Conservation (phyloP, 2,888 invertebrate genomes). For the Parnassius apollo region DNA sequence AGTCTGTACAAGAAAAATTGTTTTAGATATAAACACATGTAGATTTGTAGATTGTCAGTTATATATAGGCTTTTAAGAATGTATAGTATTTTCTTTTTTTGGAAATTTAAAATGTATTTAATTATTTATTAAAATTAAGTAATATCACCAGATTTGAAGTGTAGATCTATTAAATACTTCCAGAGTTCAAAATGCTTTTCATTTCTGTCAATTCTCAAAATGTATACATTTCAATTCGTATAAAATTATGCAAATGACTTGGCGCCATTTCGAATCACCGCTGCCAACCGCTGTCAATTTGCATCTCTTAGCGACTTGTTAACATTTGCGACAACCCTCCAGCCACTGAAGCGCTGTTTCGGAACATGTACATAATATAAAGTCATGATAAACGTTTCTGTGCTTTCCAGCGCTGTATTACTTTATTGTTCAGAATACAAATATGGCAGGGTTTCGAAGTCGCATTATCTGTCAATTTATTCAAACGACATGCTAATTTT, state of each 20-base stretch:
- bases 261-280: conserved; percentile 73
- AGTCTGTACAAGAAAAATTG: conserved; percentile 4
- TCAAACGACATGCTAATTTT: conserved; percentile 75
- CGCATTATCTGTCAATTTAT: conserved; percentile 70
- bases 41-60: conserved; percentile 6
- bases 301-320: conserved; percentile 72
- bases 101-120: conserved; percentile 10
- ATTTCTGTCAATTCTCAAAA: conserved; percentile 54
- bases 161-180: conserved; percentile 23
- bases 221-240: conserved; percentile 57
- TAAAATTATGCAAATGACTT: conserved; percentile 71
- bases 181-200: conserved; percentile 43
- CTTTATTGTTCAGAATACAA: conserved; percentile 32
- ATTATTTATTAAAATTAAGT: conserved; percentile 20
- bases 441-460: conserved; percentile 55
- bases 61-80: conserved; percentile 1
- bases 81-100: conserved; percentile 13
- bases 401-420: conserved; percentile 24
- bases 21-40: conserved; percentile 5
- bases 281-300: conserved; percentile 74
- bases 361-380: conserved; percentile 3
- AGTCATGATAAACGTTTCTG: conserved; percentile 6
- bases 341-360: conserved; percentile 49
- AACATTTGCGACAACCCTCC: conserved; percentile 45
- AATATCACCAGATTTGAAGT: conserved; percentile 16